Evolutionary conservation across 1,140 invertebrate species (phyloP).

Genomic region (Philaenus spumarius): DNA sequence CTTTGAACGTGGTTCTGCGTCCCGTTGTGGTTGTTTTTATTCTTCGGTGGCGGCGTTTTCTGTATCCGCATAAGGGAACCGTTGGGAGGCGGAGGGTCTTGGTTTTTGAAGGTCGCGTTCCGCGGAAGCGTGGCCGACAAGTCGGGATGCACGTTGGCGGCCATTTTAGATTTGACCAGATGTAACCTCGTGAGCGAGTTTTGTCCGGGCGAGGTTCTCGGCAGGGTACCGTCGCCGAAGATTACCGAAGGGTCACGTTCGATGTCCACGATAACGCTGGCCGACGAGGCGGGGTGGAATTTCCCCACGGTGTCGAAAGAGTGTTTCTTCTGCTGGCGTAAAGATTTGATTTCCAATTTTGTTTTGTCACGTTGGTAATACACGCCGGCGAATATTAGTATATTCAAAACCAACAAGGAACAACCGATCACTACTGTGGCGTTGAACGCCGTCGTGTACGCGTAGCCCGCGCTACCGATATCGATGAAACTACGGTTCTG

Average conservation of each 20-base stretch:
- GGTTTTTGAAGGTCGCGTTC: background rate
- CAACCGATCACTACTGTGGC: conserved; percentile 86
- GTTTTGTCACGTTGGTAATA: conserved; percentile 87
- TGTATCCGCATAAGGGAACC: conserved; percentile 46
- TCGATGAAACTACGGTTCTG: conserved; percentile 53
- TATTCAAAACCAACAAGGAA: conserved; percentile 66
- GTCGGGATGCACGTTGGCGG: conserved; percentile 31
- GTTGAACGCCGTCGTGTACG: conserved; percentile 74
- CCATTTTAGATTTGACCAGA: conserved; percentile 40
- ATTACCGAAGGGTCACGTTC: conserved; percentile 66
- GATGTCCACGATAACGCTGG: conserved; percentile 67
- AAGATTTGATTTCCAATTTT: conserved; percentile 39
- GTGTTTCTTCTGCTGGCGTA: conserved; percentile 30
- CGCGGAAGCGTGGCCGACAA: conserved; percentile 26
- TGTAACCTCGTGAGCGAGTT: conserved; percentile 42
- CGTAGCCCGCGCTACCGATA: conserved; percentile 63
- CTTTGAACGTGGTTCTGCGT: no score
- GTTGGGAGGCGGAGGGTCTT: conserved; percentile 43
- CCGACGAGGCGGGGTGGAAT: no score
- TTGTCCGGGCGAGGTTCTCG: no score
- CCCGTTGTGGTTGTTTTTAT: conserved; percentile 50
- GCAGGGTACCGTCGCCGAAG: conserved; percentile 43
- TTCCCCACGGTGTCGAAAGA: conserved; percentile 15
- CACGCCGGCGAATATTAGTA: conserved; percentile 88
- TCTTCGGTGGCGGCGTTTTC: conserved; percentile 41